Conservation (phyloP, 2,888 invertebrate species). For the Rhogogaster chlorosoma region DNA sequence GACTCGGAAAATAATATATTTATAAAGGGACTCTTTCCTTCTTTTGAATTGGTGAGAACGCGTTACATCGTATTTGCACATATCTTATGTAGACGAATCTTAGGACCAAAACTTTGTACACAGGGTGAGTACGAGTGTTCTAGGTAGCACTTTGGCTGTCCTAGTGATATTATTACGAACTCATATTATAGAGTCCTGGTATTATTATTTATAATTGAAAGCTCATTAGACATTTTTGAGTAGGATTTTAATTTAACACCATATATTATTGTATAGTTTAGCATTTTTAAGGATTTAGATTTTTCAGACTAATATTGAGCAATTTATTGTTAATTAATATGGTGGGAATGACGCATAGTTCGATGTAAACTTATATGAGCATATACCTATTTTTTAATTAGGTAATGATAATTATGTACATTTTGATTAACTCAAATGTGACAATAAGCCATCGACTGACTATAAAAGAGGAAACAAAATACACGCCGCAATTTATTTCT, state of each 20-base stretch:
- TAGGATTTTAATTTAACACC: constrained; percentile 19
- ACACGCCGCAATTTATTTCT: constrained; percentile 40
- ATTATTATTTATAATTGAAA: constrained; percentile 30
- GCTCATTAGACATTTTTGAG: neutral
- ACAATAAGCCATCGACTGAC: constrained; percentile 71
- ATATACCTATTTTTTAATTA: constrained; percentile 21
- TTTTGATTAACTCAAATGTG: constrained; percentile 58
- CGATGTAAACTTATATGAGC: neutral
- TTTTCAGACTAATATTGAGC: constrained; percentile 20
- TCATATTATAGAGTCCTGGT: neutral
- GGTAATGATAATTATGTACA: constrained; percentile 38
- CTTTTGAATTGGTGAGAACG: constrained; percentile 16
- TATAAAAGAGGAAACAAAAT: constrained; percentile 52
- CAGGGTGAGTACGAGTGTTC: constrained; percentile 22
- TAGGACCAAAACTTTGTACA: constrained; percentile 45
- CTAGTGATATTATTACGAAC: constrained; percentile 33
- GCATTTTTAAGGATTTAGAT: constrained; percentile 25
- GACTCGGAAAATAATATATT: constrained; percentile 14
- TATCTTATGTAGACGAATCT: constrained; percentile 41
- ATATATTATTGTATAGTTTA: constrained; percentile 33
- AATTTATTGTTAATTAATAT: constrained; percentile 20
- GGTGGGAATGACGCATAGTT: constrained; percentile 23
- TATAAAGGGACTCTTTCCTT: neutral
- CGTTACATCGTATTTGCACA: constrained; percentile 20
- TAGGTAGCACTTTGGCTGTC: constrained; percentile 19